Conservation (phyloP, 2,113 vertebrate genomes). For the human (Homo sapiens) region DNA sequence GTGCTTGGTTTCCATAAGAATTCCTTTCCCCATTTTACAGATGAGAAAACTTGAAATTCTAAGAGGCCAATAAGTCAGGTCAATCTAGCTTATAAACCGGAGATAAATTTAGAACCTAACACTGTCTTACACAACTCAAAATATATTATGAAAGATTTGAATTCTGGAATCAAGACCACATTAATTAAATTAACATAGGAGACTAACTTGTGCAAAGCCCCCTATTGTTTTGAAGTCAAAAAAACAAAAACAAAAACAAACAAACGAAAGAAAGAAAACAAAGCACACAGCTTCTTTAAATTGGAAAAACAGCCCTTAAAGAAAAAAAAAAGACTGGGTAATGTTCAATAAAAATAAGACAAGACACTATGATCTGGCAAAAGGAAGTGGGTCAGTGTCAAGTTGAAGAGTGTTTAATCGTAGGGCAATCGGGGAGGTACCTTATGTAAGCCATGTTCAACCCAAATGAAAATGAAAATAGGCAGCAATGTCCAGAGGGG, state of each 20-base stretch:
- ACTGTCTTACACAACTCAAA: not conserved
- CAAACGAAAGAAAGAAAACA: not conserved
- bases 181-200: not conserved
- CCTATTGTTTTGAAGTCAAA: not conserved
- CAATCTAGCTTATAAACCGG: not conserved
- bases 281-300: not conserved
- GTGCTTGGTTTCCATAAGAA: not conserved
- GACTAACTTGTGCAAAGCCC: not conserved
- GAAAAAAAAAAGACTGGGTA: not conserved
- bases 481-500: not conserved
- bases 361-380: conserved; percentile 3
- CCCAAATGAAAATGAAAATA: conserved; percentile 41
- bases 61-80: not conserved
- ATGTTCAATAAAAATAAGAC: conserved; percentile 44
- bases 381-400: conserved; percentile 6
- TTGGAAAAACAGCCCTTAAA: not conserved
- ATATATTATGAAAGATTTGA: not conserved
- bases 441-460: conserved; percentile 12
- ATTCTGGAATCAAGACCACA: not conserved
- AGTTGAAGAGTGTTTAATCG: not conserved
- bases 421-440: not conserved
- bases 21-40: conserved; percentile 4
- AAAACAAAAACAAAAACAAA: not conserved
- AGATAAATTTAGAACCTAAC: not conserved
- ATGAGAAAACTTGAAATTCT: conserved; percentile 19